These are phyloP conservation scores for Notospermus geniculatus DNA, from an alignment of 1,140 invertebrate genomes.

Conservation along the genomic window DNA sequence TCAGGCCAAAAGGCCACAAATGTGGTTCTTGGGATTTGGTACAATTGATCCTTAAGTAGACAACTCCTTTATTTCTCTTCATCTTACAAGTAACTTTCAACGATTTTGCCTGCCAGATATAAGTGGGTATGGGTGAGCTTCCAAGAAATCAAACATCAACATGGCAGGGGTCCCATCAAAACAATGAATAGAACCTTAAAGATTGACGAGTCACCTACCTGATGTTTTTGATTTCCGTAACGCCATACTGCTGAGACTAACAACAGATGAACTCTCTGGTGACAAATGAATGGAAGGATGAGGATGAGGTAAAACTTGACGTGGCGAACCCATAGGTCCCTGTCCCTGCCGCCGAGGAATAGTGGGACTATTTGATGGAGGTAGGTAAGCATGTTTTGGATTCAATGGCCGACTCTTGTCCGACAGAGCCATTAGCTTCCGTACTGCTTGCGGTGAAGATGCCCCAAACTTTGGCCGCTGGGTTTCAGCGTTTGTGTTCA, in stretches of 20 bases:
- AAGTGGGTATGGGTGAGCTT: conserved; percentile 35
- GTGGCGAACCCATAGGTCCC: conserved; percentile 57
- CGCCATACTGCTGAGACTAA: conserved; percentile 84
- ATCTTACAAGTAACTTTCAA: too few species aligned
- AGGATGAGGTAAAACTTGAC: conserved; percentile 52
- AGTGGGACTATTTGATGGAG: conserved; percentile 58
- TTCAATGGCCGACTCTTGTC: conserved; percentile 72
- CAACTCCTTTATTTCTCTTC: too few species aligned
- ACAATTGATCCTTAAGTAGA: too few species aligned
- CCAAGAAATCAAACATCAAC: too few species aligned
- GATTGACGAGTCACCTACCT: too few species aligned
- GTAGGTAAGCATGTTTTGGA: conserved; percentile 44
- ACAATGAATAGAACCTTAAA: too few species aligned
- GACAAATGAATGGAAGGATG: conserved; percentile 80
- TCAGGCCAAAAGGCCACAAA: too few species aligned
- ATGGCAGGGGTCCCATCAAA: conserved; percentile 39
- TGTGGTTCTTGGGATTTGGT: too few species aligned
- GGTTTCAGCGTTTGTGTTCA: neutral
- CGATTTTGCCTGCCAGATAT: too few species aligned
- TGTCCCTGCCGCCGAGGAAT: conserved; percentile 62
- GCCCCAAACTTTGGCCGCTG: conserved; percentile 72
- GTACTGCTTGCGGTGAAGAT: conserved; percentile 90
- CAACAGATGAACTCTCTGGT: conserved; percentile 92
- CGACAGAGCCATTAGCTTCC: conserved; percentile 86
- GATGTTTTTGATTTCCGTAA: conserved; percentile 80